Evolutionary conservation across 2,888 invertebrate genomes (phyloP).

Genomic region (Criorhina ranunculi): DNA sequence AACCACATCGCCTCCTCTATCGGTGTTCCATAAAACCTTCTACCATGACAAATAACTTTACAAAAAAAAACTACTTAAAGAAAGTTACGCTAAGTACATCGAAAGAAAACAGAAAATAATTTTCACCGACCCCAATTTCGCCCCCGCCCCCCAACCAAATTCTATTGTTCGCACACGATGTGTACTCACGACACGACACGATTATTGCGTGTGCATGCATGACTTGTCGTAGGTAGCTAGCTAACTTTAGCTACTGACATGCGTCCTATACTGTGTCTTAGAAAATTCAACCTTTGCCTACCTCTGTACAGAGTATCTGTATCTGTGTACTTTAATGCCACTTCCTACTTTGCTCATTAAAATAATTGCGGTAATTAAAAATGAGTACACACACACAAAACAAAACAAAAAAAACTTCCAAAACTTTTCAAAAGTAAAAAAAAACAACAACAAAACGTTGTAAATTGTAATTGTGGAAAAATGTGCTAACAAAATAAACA

Average conservation of each 20-base stretch:
- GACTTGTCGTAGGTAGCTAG: no score
- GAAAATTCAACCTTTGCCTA: slow-evolving; percentile 49
- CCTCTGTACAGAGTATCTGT: not conserved
- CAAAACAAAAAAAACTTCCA: slow-evolving; percentile 3
- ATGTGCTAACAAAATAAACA: slow-evolving; percentile 52
- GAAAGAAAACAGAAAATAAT: slow-evolving; percentile 53
- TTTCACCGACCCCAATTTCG: slow-evolving; percentile 74
- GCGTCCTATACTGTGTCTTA: slow-evolving; percentile 69
- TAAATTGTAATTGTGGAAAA: slow-evolving; percentile 43
- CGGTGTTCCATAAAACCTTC: slow-evolving; percentile 66
- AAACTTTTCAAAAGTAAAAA: slow-evolving; percentile 3
- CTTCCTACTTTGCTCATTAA: slow-evolving; percentile 70
- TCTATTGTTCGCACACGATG: slow-evolving; percentile 54
- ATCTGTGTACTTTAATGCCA: slow-evolving; percentile 53
- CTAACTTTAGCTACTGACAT: slow-evolving; percentile 62
- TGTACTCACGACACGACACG: slow-evolving; percentile 37
- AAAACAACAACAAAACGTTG: slow-evolving; percentile 15
- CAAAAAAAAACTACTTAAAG: slow-evolving; percentile 54
- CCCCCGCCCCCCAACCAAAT: slow-evolving; percentile 38
- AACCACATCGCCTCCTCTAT: slow-evolving; percentile 39
- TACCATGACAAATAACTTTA: slow-evolving; percentile 66
- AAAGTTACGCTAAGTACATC: slow-evolving; percentile 69
- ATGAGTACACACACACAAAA: slow-evolving; percentile 43
- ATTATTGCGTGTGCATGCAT: slow-evolving; percentile 67
- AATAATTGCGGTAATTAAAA: slow-evolving; percentile 73